Conservation (phyloP, 92 coral and sea anemone genomes). For the Epizoanthus stellaris region DNA sequence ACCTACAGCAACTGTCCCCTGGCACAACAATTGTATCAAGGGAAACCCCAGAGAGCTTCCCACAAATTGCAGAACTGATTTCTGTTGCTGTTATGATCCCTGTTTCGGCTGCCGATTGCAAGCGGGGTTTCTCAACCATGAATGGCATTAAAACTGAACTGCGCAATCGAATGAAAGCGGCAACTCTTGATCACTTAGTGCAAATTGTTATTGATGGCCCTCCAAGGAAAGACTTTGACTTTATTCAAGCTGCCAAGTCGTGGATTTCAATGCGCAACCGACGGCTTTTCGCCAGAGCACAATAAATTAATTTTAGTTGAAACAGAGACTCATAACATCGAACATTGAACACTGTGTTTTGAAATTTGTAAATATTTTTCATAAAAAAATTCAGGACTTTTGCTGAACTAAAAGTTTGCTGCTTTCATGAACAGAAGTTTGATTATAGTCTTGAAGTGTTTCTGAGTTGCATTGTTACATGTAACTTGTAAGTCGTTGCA, state of each 20-base stretch:
- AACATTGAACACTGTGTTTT: no score
- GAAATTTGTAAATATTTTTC: no score
- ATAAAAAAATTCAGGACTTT: no score
- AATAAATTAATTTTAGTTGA: no score
- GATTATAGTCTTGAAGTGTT: no score
- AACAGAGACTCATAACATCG: no score
- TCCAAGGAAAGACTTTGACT: slow-evolving; percentile 20
- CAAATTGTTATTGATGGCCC: slow-evolving; percentile 29
- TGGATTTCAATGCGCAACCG: slow-evolving; percentile 16
- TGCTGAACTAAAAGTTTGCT: no score
- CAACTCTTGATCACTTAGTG: slow-evolving; percentile 5
- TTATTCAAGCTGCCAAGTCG: background rate
- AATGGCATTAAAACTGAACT: slow-evolving; percentile 1
- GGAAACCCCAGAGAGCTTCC: background rate
- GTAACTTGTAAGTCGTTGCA: no score
- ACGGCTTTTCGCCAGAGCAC: background rate
- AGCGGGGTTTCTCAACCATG: slow-evolving; percentile 19
- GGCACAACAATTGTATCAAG: background rate
- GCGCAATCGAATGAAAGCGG: slow-evolving; percentile 12
- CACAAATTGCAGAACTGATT: background rate
- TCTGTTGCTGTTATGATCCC: background rate
- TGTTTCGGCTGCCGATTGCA: slow-evolving; percentile 20
- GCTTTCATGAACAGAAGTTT: no score
- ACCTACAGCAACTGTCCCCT: background rate
- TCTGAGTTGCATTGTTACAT: no score